These are phyloP conservation scores for Calephelis virginiensis DNA, from an alignment of 1,140 invertebrate genomes.

Conservation along the genomic window DNA sequence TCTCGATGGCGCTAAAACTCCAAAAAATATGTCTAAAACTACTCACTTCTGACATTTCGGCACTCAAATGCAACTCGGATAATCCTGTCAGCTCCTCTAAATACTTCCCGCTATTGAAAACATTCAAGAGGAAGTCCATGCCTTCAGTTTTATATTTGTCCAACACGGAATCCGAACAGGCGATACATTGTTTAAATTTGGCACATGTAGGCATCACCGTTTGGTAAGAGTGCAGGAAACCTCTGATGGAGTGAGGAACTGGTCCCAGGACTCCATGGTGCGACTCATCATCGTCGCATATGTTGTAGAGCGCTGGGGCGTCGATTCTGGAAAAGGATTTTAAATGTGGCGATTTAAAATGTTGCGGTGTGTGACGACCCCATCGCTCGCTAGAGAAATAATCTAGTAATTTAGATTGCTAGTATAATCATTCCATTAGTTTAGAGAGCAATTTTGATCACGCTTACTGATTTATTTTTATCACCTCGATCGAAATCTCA, in stretches of 20 bases:
- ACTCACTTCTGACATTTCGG: conserved; percentile 83
- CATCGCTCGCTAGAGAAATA: too few species aligned
- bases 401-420: too few species aligned
- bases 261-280: conserved; percentile 86
- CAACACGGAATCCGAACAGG: conserved; percentile 88
- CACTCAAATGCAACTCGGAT: conserved; percentile 84
- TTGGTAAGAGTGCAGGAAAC: conserved; percentile 90
- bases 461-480: too few species aligned
- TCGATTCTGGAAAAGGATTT: conserved; percentile 70
- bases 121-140: conserved; percentile 89
- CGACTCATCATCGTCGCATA: conserved; percentile 45
- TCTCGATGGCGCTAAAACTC: too few species aligned
- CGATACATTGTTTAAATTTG: conserved; percentile 94
- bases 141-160: conserved; percentile 83
- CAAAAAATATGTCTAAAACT: not conserved
- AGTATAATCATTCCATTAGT: too few species aligned
- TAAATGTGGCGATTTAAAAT: not conserved
- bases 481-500: too few species aligned
- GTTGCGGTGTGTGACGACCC: too few species aligned
- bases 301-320: conserved; percentile 81
- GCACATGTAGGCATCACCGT: conserved; percentile 89
- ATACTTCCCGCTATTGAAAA: conserved; percentile 90
- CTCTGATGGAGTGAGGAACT: conserved; percentile 96
- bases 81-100: conserved; percentile 94
- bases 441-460: too few species aligned